Evolutionary conservation across 1,140 invertebrate species (phyloP), one percentile per base, ranked within the genome.

Genomic region (Ditylenchus dipsaci): DNA sequence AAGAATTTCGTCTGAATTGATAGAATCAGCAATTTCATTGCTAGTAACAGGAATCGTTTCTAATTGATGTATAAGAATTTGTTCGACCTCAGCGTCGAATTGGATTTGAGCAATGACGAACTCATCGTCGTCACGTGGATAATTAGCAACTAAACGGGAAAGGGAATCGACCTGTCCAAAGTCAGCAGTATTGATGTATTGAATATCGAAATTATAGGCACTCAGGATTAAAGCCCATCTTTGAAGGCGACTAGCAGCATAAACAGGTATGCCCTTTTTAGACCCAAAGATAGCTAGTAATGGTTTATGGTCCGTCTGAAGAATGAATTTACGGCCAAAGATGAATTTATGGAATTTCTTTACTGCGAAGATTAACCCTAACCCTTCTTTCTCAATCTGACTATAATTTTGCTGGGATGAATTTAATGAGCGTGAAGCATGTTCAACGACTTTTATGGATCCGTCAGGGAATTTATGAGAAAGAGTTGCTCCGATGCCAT

Each of bases 321-420:
- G 63, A 21, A 38, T 65, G 63, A 65, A 65, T 27, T 33, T 23
- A 9, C 63, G 57, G 13, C 63, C 63, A 68, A 49, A 65, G 9
- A 65, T 65, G 19, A 64, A 26, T 63, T 68, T 63, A 17, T 65
- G 63, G 57, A 65, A 65, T 45, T 65, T 65, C 17, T 65, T 63
- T 27, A 65, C 63, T 27, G 63, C 63, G 63, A 23, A 65, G 13
- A 65, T 17, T 23, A 65, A 66, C n/a, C 23, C 63, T 26, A 65
- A 66, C 3, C 63, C 63, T 80, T 88, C 86, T 73, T 84, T 86
- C 38, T 88, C 85, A 29, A 86, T 84, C 68, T 85, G 84, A 11
- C 82, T 68, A 61, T 87, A 86, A 63, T 84, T 86, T 73, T 78
- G 71, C 72, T 87, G 84, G 7, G 84, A 73, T 33, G 75, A 49